Evolutionary conservation across 2,888 invertebrate species (phyloP).

Genomic region (Protula sp.): DNA sequence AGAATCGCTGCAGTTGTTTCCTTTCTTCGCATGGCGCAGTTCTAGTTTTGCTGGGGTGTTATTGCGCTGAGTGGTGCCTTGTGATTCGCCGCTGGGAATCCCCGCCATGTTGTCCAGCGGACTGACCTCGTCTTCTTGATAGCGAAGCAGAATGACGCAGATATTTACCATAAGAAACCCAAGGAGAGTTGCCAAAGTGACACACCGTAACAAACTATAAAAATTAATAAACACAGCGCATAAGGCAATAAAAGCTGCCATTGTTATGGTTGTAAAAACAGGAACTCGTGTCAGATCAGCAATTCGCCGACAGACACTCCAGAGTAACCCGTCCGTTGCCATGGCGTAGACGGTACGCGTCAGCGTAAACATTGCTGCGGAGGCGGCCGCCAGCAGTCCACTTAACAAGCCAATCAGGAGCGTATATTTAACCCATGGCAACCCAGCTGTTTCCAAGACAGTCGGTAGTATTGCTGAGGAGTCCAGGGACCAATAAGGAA

Average conservation of each 20-base stretch:
- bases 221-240: neutral
- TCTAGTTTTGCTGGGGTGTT: no score
- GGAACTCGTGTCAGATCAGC: neutral
- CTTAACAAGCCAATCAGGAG: neutral
- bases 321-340: neutral
- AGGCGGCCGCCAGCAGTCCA: neutral
- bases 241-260: neutral
- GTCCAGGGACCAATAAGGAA: neutral
- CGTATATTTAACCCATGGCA: neutral
- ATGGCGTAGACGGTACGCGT: neutral
- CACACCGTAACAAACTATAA: neutral
- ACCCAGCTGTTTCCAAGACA: neutral
- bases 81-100: no score
- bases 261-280: neutral
- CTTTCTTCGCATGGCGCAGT: no score
- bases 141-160: neutral
- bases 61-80: no score
- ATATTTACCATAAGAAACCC: neutral
- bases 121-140: no score
- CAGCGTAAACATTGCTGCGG: neutral
- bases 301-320: neutral
- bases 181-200: neutral
- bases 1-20: no score
- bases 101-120: no score
- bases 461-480: neutral